Conservation (phyloP, 2,888 invertebrate genomes). For the Dynastes hyllus region DNA sequence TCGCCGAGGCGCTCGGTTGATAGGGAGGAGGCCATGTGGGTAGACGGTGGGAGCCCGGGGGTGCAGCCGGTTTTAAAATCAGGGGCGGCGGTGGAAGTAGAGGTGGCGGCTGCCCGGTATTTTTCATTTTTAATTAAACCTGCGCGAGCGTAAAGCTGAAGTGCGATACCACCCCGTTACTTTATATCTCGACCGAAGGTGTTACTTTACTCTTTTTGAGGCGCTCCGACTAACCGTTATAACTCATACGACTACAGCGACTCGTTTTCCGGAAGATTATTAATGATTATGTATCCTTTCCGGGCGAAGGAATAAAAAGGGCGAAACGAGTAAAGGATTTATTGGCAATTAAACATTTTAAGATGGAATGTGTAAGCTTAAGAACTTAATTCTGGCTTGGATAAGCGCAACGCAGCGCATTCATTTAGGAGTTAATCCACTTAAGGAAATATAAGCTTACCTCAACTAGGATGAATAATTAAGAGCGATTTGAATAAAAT, state of each 20-base stretch:
- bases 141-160: conserved; percentile 16
- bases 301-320: not conserved
- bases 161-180: conserved; percentile 12
- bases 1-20: not conserved
- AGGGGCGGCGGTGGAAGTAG: not conserved
- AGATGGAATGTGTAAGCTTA: too few relatives aligned
- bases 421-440: too few relatives aligned
- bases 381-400: too few relatives aligned
- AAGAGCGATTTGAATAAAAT: too few relatives aligned
- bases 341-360: too few relatives aligned
- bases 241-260: not conserved
- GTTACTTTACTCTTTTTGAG: conserved; percentile 22
- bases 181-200: conserved; percentile 12
- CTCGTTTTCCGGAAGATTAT: conserved; percentile 2
- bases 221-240: not conserved
- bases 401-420: too few relatives aligned
- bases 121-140: conserved; percentile 48
- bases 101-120: conserved; percentile 15
- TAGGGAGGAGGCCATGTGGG: not conserved
- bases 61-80: not conserved
- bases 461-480: too few relatives aligned
- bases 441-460: too few relatives aligned
- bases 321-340: not conserved
- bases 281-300: not conserved
- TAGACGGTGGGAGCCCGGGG: not conserved